Percentiles rank a stretch among this genome's conserved stretches.
Evolutionary conservation across 1,140 invertebrate genomes (phyloP).

Genomic region (Leguminivora glycinivorella): DNA sequence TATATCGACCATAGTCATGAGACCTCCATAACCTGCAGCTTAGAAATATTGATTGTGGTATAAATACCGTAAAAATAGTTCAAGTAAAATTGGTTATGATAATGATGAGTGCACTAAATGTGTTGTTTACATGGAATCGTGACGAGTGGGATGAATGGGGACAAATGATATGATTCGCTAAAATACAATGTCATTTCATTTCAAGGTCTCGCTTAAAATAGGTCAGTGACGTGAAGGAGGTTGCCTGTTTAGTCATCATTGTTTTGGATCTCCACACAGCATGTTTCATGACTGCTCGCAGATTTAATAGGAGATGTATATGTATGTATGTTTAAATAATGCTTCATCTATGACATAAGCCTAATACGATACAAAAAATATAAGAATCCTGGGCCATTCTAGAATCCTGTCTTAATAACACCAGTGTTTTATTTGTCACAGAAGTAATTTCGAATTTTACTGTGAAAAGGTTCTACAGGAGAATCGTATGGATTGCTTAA

Average conservation of each 20-base stretch:
- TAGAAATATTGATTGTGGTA: neutral
- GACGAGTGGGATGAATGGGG: conserved; percentile 28
- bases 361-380: no score
- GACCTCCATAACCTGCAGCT: neutral
- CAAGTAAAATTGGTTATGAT: conserved; percentile 3
- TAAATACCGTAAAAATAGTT: no score
- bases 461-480: no score
- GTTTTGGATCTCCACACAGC: neutral
- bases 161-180: conserved; percentile 21
- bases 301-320: no score
- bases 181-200: conserved; percentile 2
- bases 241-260: neutral
- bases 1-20: neutral
- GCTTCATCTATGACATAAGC: no score
- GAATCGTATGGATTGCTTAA: no score
- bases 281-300: neutral
- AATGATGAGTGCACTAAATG: conserved; percentile 5
- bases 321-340: no score
- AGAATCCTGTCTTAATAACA: no score
- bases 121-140: conserved; percentile 40
- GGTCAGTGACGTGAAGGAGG: neutral
- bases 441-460: no score
- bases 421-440: no score
- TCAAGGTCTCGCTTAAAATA: conserved; percentile 2
- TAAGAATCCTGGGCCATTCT: no score